These are phyloP conservation scores for Arnoldichthys spilopterus DNA, from an alignment of 2,797 vertebrate genomes.

Conservation along the genomic window DNA sequence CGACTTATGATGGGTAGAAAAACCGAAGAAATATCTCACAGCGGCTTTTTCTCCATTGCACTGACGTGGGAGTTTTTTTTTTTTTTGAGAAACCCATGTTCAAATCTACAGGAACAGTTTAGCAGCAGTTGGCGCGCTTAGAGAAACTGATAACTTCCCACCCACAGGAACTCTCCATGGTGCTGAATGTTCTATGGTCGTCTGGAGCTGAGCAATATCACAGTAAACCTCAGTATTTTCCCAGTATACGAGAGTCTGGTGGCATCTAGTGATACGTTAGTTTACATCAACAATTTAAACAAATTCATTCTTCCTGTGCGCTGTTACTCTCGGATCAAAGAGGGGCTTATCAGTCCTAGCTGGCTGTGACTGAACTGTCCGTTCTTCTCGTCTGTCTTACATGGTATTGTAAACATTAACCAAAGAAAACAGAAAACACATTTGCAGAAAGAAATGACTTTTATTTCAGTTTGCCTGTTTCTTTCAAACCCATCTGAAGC, in stretches of 20 bases:
- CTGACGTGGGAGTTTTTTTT: constrained; percentile 1
- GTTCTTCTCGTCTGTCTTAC: no score
- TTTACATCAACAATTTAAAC: background rate
- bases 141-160: constrained; percentile 14
- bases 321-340: background rate
- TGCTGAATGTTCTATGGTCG: constrained; percentile 14
- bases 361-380: no score
- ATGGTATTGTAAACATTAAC: background rate
- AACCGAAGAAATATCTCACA: background rate
- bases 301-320: background rate
- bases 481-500: no score
- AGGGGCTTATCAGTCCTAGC: no score
- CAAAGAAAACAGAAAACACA: background rate
- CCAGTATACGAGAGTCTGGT: background rate
- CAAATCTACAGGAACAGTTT: constrained; percentile 16
- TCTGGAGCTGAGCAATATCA: background rate
- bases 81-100: constrained; percentile 6
- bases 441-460: no score
- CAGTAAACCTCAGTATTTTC: background rate
- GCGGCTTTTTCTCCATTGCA: background rate
- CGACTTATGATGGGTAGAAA: background rate
- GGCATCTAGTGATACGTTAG: background rate
- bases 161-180: background rate
- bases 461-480: no score
- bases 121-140: constrained; percentile 11